Base-by-base conservation (phyloP, 2,113 vertebrate genomes). In the Rissa tridactyla region DNA sequence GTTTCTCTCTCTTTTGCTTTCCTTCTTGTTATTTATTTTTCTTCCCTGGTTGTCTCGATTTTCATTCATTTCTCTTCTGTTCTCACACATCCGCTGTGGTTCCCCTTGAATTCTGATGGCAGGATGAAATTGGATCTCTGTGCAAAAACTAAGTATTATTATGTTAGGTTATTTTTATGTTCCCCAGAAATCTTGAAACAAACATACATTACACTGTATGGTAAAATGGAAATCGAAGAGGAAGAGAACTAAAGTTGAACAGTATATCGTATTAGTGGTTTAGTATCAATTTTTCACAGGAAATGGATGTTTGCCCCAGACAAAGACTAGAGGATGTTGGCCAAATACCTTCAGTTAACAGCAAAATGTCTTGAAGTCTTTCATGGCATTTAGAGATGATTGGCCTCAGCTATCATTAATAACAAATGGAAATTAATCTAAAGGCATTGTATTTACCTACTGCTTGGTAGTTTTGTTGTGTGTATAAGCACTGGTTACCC, bases 21-120 rank as follows among this genome's bases (percentile, higher is more conserved):
- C 57, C 29, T 92, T 80, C 65, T 90, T 47, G 15, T 87, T 97
- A 86, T 94, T 96, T 92, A 75, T 91, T 92, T 96, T 91, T 87
- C 73, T 93, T 92, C 82, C 36, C 13, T 38, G 54, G 83, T 96
- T 90, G n/a, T 58, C 80, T 89, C 17, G 3, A 51, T 83, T 95
- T 95, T 92, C 64, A 69, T 92, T 80, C 11, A 58, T 70, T 94
- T 90, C 55, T 94, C 47, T 86, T 73, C 44, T 76, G 51, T 93
- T 90, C 78, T 94, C 61, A 93, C 58, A 86, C 71, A 82, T 75
- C 72, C 1, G 2, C 71, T 86, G 76, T 94, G 70, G 57, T 89
- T 96, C 22, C 57, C 23, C 89, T 78, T 0, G 1, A 82, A 69
- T 89, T 87, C 73, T 91, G 65, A 44, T 61, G 64, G 84, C 77